Evolutionary conservation across 2,888 invertebrate species (phyloP).

Genomic region (Biston betularia): DNA sequence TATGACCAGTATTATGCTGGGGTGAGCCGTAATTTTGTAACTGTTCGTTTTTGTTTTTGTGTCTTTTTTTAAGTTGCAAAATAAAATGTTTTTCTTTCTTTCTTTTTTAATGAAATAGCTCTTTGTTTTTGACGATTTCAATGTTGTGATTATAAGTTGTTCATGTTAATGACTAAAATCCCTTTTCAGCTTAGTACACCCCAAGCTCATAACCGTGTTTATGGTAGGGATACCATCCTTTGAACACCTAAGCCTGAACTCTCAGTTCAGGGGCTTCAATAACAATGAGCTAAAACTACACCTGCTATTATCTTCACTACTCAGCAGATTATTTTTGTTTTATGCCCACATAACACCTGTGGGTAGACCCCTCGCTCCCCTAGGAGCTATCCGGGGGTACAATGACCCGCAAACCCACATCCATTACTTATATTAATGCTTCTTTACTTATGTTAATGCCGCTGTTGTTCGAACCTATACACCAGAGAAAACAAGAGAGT

Average conservation of each 20-base stretch:
- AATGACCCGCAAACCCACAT: conserved; percentile 36
- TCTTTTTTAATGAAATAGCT: no score
- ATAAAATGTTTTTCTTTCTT: no score
- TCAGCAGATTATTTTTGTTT: conserved; percentile 34
- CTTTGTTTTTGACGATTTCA: no score
- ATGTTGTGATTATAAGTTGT: no score
- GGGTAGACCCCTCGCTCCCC: conserved; percentile 23
- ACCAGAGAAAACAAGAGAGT: conserved; percentile 6
- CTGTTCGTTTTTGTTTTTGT: no score
- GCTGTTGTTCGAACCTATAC: conserved; percentile 5
- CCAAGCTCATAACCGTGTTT: no score
- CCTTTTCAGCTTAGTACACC: no score
- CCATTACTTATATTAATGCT: conserved; percentile 43
- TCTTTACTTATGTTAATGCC: conserved; percentile 26
- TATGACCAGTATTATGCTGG: no score
- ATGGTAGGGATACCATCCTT: background rate
- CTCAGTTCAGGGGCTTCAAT: background rate
- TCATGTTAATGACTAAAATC: no score
- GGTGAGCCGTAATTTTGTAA: no score
- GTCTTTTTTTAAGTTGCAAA: no score
- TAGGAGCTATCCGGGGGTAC: conserved; percentile 37
- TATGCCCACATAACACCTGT: conserved; percentile 26
- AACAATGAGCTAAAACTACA: conserved; percentile 11
- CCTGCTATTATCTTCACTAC: conserved; percentile 28
- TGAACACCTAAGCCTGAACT: background rate